Conservation (phyloP, 2,113 vertebrate species). For the Campylomormyrus numenius region DNA sequence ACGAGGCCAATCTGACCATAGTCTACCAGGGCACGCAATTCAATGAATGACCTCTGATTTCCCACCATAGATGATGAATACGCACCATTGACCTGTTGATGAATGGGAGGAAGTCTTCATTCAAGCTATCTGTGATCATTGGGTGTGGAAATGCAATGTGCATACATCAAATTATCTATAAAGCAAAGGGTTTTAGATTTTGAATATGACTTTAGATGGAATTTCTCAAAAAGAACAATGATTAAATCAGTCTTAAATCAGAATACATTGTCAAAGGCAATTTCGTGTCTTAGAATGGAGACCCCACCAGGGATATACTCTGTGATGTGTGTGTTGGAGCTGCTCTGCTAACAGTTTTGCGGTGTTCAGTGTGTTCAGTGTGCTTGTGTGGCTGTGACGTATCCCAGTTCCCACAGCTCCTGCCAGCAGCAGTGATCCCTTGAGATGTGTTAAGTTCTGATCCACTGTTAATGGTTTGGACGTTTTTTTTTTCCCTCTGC, state of each 20-base stretch:
- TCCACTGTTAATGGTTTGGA: background rate
- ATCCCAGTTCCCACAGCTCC: background rate
- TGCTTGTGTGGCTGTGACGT: background rate
- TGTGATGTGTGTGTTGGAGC: conserved; percentile 5
- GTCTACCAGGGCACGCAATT: background rate
- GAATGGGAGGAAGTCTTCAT: background rate
- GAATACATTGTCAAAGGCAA: background rate
- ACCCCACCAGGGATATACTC: background rate
- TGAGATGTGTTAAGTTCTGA: background rate
- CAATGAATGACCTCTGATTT: background rate
- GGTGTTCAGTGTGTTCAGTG: background rate
- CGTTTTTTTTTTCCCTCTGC: background rate
- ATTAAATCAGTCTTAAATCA: background rate
- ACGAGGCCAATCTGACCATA: background rate
- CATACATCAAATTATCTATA: background rate
- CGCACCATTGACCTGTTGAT: background rate
- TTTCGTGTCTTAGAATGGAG: background rate
- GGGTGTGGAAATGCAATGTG: background rate
- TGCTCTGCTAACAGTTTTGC: background rate
- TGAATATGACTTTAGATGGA: background rate
- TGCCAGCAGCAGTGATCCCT: background rate
- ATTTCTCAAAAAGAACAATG: background rate
- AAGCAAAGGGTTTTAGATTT: background rate
- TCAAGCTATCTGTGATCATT: background rate
- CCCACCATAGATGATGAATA: background rate